Conservation (phyloP, 30 jellyfish, hydroid and myxozoan species). For the Hydractinia echinata region DNA sequence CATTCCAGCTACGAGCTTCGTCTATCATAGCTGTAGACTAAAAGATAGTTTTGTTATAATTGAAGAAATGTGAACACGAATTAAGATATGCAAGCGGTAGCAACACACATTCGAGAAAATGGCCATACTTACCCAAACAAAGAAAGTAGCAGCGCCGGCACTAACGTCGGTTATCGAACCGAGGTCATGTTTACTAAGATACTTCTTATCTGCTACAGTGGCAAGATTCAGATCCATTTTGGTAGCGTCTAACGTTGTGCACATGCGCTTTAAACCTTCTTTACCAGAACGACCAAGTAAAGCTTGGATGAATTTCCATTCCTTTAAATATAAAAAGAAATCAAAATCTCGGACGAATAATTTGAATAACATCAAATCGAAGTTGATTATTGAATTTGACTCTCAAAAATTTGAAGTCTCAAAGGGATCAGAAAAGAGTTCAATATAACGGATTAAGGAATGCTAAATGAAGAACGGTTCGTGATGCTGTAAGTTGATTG, state of each 20-base stretch:
- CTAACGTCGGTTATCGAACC: conserved; percentile 77
- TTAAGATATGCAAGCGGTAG: too few relatives aligned
- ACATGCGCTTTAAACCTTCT: conserved; percentile 79
- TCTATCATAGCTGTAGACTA: conserved; percentile 80
- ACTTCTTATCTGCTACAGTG: conserved; percentile 53
- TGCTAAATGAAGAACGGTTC: too few relatives aligned
- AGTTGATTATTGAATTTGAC: too few relatives aligned
- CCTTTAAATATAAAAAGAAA: conserved; percentile 23
- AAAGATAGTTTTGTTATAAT: neutral
- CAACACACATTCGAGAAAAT: neutral
- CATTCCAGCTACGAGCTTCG: conserved; percentile 78
- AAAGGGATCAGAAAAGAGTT: neutral
- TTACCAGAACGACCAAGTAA: conserved; percentile 85
- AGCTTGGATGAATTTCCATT: conserved; percentile 89
- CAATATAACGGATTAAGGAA: too few relatives aligned
- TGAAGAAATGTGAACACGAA: too few relatives aligned
- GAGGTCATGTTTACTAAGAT: conserved; percentile 63
- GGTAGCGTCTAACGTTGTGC: conserved; percentile 70
- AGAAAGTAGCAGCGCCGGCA: conserved; percentile 97
- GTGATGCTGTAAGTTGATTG: too few relatives aligned
- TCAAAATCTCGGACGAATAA: too few relatives aligned
- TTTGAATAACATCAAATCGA: too few relatives aligned
- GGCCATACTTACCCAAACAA: conserved; percentile 69
- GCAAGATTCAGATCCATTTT: conserved; percentile 54
- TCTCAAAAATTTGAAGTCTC: too few relatives aligned